Evolutionary conservation across 2,888 invertebrate genomes (phyloP).

Genomic region (Linnaemya vulpina): DNA sequence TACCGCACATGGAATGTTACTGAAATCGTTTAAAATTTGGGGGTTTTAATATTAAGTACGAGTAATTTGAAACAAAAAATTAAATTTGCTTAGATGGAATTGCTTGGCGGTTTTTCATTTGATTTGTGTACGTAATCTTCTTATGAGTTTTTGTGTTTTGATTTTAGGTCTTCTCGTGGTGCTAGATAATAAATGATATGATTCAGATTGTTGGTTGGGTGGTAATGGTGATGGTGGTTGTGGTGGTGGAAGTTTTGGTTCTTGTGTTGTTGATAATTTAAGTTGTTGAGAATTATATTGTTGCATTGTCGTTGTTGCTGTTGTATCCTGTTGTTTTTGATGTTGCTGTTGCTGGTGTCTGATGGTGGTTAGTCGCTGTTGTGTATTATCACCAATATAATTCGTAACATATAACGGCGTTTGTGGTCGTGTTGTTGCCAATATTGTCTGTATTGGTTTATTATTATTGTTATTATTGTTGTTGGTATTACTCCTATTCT

Average conservation of each 20-base stretch:
- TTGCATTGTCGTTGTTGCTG: slow-evolving; percentile 56
- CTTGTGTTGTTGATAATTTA: slow-evolving; percentile 47
- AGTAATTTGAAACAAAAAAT: slow-evolving; percentile 17
- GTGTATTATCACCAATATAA: slow-evolving; percentile 83
- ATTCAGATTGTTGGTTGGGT: slow-evolving; percentile 68
- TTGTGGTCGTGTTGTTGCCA: slow-evolving; percentile 71
- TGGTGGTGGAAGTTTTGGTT: slow-evolving; percentile 56
- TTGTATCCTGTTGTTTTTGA: slow-evolving; percentile 70
- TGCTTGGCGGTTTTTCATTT: slow-evolving; percentile 70
- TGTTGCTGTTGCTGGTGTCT: slow-evolving; percentile 73
- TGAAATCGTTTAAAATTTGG: slow-evolving; percentile 18
- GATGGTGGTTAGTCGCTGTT: slow-evolving; percentile 80
- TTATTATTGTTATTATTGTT: slow-evolving; percentile 44
- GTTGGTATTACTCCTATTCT: slow-evolving; percentile 27
- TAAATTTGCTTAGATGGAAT: slow-evolving; percentile 4
- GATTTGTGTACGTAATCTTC: slow-evolving; percentile 79
- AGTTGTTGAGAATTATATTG: slow-evolving; percentile 63
- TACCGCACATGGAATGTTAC: slow-evolving; percentile 41
- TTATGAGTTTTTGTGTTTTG: slow-evolving; percentile 81
- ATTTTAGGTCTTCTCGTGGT: slow-evolving; percentile 77
- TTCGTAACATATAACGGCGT: slow-evolving; percentile 84
- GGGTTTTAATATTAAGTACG: background rate
- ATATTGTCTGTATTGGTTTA: slow-evolving; percentile 33
- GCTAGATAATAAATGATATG: slow-evolving; percentile 58
- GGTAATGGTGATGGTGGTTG: slow-evolving; percentile 64